Evolutionary conservation across 2,797 vertebrate species (phyloP).

Genomic region (Periophthalmus magnuspinnatus): DNA sequence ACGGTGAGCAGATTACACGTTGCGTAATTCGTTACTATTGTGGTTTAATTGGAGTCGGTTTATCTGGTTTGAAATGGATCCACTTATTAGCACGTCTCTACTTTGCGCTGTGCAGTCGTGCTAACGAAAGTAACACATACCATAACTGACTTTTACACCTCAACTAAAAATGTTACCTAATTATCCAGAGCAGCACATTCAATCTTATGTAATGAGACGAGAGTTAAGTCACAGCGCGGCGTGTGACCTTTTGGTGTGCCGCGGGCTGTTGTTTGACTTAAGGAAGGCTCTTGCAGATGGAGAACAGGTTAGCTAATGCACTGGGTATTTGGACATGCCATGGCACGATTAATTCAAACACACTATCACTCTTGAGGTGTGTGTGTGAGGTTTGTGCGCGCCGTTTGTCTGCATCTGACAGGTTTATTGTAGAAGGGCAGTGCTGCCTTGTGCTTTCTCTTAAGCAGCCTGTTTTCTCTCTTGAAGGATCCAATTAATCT

Average conservation of each 20-base stretch:
- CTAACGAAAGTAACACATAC: neutral
- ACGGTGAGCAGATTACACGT: no score
- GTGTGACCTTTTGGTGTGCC: conserved; percentile 60
- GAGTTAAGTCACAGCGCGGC: conserved; percentile 28
- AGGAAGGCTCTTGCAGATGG: conserved; percentile 56
- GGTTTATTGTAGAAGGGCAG: conserved; percentile 72
- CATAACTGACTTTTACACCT: conserved; percentile 15
- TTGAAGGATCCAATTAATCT: conserved; percentile 75
- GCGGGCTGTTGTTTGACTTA: conserved; percentile 58
- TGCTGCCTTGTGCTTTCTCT: conserved; percentile 65
- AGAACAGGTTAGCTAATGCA: conserved; percentile 63
- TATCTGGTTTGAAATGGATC: neutral
- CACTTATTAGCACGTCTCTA: neutral
- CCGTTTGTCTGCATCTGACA: conserved; percentile 69
- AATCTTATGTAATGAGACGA: conserved; percentile 42
- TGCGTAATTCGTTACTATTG: neutral
- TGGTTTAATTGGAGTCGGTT: neutral
- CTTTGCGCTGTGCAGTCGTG: neutral
- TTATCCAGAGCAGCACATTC: conserved; percentile 18
- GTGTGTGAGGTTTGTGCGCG: conserved; percentile 31
- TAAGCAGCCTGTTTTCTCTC: conserved; percentile 71
- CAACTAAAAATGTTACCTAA: conserved; percentile 5
- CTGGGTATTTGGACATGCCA: conserved; percentile 68
- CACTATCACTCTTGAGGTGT: conserved; percentile 51
- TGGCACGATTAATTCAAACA: conserved; percentile 46